Evolutionary conservation across 2,113 vertebrate species (phyloP).

Genomic region (Elaphurus davidianus): DNA sequence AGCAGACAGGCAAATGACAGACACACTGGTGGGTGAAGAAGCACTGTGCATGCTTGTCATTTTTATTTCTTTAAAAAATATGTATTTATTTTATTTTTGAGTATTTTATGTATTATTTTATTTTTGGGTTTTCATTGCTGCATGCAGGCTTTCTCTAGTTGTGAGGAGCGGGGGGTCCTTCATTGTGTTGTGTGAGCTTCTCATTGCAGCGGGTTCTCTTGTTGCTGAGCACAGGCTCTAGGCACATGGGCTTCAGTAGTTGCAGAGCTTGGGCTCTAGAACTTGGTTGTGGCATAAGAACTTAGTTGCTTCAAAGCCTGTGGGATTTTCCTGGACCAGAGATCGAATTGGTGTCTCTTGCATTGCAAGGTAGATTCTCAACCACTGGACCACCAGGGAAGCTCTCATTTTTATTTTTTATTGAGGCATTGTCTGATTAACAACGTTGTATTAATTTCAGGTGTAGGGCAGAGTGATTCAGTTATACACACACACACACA

Average conservation of each 20-base stretch:
- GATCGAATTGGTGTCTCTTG: not conserved
- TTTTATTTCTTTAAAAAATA: not conserved
- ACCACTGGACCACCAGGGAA: not conserved
- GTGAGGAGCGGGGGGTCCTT: fast-evolving
- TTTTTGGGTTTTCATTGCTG: not conserved
- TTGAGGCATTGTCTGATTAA: not conserved
- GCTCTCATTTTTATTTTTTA: not conserved
- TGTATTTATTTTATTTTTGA: not conserved
- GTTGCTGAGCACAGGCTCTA: not conserved
- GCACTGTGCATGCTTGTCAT: not conserved
- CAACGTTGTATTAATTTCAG: not conserved
- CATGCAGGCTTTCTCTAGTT: not conserved
- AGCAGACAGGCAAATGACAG: not conserved
- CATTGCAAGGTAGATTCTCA: not conserved
- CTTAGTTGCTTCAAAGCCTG: not conserved
- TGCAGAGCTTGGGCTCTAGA: not conserved
- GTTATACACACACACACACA: not conserved
- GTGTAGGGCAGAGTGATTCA: not conserved
- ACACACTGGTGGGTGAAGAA: not conserved
- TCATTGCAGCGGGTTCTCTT: fast-evolving
- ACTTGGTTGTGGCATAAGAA: not conserved
- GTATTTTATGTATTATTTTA: not conserved
- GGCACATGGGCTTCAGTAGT: not conserved
- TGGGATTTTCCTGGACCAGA: not conserved
- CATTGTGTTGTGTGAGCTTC: not conserved